Evolutionary conservation across 2,797 vertebrate species (phyloP).

Genomic region (Hemibagrus guttatus): DNA sequence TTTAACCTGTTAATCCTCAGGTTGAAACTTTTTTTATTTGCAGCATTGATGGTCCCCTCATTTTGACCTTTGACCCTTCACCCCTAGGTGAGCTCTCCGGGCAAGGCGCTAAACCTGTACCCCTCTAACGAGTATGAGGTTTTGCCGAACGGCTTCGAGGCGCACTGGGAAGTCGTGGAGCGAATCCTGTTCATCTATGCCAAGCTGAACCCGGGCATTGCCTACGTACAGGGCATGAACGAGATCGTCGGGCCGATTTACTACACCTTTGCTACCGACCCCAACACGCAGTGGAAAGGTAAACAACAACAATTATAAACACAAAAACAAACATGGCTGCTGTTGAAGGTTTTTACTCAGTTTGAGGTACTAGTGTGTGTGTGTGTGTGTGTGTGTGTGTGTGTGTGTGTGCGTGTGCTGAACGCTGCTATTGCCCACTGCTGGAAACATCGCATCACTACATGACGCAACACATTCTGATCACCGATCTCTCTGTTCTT

Average conservation of each 20-base stretch:
- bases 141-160: constrained; percentile 88
- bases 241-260: constrained; percentile 97
- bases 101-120: constrained; percentile 77
- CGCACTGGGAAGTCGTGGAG: constrained; percentile 99
- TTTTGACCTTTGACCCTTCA: neutral
- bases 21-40: neutral
- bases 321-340: neutral
- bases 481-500: neutral
- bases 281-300: constrained; percentile 94
- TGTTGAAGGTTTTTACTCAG: neutral
- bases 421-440: constrained; percentile 26
- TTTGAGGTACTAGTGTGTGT: neutral
- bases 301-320: constrained; percentile 31
- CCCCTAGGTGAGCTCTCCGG: constrained; percentile 89
- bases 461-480: no score
- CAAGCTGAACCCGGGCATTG: constrained; percentile 97
- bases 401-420: neutral
- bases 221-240: constrained; percentile 98
- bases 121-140: constrained; percentile 87
- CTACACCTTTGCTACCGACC: constrained; percentile 95
- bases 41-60: neutral
- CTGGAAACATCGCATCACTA: constrained; percentile 3
- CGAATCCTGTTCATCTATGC: constrained; percentile 97
- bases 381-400: neutral
- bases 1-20: neutral